Evolutionary conservation across 2,113 vertebrate genomes (phyloP), one percentile per base, ranked within the genome.

Genomic region (Chaetodon trifascialis): DNA sequence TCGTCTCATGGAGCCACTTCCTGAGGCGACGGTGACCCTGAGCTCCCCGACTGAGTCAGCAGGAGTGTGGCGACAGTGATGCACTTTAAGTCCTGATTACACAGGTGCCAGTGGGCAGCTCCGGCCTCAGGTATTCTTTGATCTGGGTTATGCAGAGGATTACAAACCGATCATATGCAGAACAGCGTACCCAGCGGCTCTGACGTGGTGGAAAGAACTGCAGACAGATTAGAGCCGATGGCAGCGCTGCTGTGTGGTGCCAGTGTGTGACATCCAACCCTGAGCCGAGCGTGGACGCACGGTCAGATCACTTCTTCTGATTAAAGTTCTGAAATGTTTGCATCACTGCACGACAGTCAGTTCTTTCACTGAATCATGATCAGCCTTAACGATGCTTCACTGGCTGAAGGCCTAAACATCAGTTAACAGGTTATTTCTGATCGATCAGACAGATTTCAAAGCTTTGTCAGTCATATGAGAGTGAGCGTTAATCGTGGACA

Each of bases 21-120:
- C 52, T 64, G 63, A 89, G 83, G 79, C 44, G 75, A 73, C 34
- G 17, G 14, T 87, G 89, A 88, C 86, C 86, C 86, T 86, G 90
- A 90, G 84, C 71, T 76, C 15, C 19, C 34, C 17, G 21, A 23
- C 59, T 81, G 73, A 88, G 74, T 90, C 87, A 88, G 86, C 84
- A 75, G 2, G 12, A 7, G 38, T 62, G 52, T 46, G 56, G 69
- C 79, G 7, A 49, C 7, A 55, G 67, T 51, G 40, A 77, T 1
- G 1, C 60, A 17, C 42, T 44, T 5, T 54, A 71, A 73, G 40
- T 79, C 83, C 71, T 72, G 40, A 73, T 70, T 78, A 80, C 46
- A 12, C 23, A 0, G 21, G 2, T 15, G 19, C 40, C 56, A n/a
- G 56, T 55, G 34, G 79, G 63, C 65, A 36, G 64, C 60, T 73